A percentile compares a stretch with the other conserved stretches of the same genome.
These are phyloP conservation scores for Bubo blakistoni DNA, from an alignment of 2,113 vertebrate species.

Conservation along the genomic window DNA sequence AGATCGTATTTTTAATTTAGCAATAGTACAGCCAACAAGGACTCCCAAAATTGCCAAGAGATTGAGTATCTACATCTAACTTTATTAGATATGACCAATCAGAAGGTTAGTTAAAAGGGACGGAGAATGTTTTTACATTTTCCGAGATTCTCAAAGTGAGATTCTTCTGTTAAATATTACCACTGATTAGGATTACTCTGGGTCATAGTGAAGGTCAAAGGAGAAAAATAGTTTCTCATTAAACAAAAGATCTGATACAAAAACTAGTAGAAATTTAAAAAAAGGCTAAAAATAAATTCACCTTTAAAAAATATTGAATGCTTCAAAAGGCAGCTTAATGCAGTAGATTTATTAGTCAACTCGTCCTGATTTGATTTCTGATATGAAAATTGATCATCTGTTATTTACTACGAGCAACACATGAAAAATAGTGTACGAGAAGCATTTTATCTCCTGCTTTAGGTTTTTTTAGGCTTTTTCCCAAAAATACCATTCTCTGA, in stretches of 20 bases:
- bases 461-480: background rate
- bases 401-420: background rate
- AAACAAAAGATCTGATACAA: background rate
- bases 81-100: background rate
- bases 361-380: background rate
- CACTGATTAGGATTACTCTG: background rate
- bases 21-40: background rate
- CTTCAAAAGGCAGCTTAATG: background rate
- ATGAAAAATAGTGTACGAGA: background rate
- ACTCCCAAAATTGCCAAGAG: background rate
- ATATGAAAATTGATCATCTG: background rate
- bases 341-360: background rate
- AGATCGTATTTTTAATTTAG: background rate
- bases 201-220: background rate
- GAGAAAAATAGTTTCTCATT: background rate
- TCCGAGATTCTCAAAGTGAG: background rate
- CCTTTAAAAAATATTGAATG: background rate
- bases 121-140: background rate
- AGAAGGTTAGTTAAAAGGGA: background rate
- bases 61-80: background rate
- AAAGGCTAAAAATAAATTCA: background rate
- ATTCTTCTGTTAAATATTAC: background rate
- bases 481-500: background rate
- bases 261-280: background rate
- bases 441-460: background rate